phyloP scores from a whole-genome alignment of 2,888 invertebrate species.

The Pogonocherus hispidulus region DNA sequence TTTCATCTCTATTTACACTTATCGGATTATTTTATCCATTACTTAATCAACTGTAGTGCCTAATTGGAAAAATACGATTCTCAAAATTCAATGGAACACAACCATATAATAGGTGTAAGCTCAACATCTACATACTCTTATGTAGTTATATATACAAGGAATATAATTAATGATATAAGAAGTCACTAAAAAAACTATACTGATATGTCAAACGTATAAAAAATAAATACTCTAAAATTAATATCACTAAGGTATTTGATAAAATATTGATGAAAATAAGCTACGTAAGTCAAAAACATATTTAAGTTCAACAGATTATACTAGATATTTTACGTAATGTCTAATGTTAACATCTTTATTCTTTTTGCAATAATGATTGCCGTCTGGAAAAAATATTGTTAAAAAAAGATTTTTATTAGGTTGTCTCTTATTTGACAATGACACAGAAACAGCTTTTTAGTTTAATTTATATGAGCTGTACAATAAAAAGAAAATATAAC shows the following conservation, averaged over 20 bases:
- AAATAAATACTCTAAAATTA: constrained; percentile 52
- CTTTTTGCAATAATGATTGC: too few species aligned
- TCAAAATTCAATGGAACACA: constrained; percentile 26
- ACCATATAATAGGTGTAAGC: constrained; percentile 39
- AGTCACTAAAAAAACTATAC: constrained; percentile 41
- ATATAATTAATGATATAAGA: constrained; percentile 40
- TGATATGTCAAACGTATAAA: constrained; percentile 56
- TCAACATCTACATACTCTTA: constrained; percentile 46
- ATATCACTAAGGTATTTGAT: constrained; percentile 45
- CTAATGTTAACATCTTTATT: too few species aligned
- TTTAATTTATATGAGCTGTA: too few species aligned
- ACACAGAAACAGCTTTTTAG: too few species aligned
- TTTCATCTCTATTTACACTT: neutral
- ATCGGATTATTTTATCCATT: neutral
- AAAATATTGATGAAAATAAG: neutral
- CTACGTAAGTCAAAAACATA: too few species aligned
- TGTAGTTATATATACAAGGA: constrained; percentile 39
- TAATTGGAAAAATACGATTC: constrained; percentile 9
- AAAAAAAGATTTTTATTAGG: too few species aligned
- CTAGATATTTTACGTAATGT: too few species aligned
- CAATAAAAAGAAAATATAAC: too few species aligned
- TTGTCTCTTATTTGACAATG: too few species aligned
- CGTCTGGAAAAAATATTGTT: too few species aligned
- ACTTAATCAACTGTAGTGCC: neutral
- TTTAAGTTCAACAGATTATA: too few species aligned